Evolutionary conservation across 2,888 invertebrate species (phyloP).

Genomic region (Synergus japonicus): DNA sequence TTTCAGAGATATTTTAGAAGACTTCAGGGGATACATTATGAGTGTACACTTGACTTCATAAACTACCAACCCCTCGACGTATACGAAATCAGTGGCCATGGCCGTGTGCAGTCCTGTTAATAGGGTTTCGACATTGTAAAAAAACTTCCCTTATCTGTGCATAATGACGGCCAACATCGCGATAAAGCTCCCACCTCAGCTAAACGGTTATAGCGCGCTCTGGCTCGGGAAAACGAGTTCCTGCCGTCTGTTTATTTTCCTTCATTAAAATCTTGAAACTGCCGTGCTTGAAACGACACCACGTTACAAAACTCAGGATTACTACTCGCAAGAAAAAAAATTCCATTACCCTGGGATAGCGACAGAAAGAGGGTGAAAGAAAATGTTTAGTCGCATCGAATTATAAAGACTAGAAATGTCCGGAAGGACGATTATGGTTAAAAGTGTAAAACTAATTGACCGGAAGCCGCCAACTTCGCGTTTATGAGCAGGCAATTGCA

Average conservation of each 20-base stretch:
- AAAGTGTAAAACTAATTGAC: slow-evolving; percentile 18
- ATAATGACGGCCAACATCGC: slow-evolving; percentile 60
- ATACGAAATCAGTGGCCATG: slow-evolving; percentile 9
- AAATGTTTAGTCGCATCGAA: slow-evolving; percentile 26
- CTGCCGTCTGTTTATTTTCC: slow-evolving; percentile 33
- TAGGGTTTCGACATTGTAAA: slow-evolving; percentile 63
- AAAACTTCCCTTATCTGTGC: slow-evolving; percentile 62
- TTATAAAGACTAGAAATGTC: slow-evolving; percentile 18
- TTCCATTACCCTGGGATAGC: slow-evolving; percentile 13
- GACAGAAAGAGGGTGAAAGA: neutral
- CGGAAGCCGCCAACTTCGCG: neutral
- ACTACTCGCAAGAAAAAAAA: slow-evolving; percentile 9
- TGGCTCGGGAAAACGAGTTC: neutral
- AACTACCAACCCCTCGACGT: too few species aligned
- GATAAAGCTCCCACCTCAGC: slow-evolving; percentile 58
- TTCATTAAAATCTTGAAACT: slow-evolving; percentile 36
- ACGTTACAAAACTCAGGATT: slow-evolving; percentile 26
- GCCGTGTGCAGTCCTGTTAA: slow-evolving; percentile 48
- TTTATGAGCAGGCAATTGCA: slow-evolving; percentile 1
- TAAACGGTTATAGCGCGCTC: slow-evolving; percentile 53
- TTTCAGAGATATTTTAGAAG: too few species aligned
- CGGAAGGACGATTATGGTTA: neutral
- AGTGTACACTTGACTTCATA: too few species aligned
- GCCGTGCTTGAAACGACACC: slow-evolving; percentile 11
- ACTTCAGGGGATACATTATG: too few species aligned